Percentiles rank a stretch among this genome's conserved stretches.
Conservation (phyloP, 2,888 invertebrate species). For the Scaptomyza caliginosa region DNA sequence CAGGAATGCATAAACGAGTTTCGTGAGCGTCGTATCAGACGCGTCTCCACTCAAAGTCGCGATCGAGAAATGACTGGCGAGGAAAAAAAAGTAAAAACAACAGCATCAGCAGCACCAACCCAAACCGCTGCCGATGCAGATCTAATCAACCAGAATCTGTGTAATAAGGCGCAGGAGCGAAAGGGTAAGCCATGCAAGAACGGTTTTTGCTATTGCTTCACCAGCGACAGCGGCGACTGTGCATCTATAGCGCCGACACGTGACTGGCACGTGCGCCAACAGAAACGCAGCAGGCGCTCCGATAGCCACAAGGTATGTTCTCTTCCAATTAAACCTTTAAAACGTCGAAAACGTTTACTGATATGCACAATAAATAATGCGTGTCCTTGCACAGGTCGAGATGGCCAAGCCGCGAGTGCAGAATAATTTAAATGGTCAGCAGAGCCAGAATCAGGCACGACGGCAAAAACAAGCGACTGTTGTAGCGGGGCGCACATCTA, state of each 20-base stretch:
- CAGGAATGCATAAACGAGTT: slow-evolving; percentile 82
- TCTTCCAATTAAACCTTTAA: background rate
- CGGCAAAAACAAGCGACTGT: slow-evolving; percentile 29
- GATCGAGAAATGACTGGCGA: slow-evolving; percentile 50
- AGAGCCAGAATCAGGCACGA: slow-evolving; percentile 27
- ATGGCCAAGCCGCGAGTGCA: slow-evolving; percentile 5
- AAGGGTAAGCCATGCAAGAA: slow-evolving; percentile 82
- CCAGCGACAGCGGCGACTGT: slow-evolving; percentile 83
- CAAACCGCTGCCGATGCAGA: slow-evolving; percentile 64
- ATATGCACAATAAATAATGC: background rate
- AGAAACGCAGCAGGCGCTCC: slow-evolving; percentile 65
- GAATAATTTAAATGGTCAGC: slow-evolving; percentile 43
- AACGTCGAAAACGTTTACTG: background rate
- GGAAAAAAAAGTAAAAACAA: background rate
- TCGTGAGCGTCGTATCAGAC: slow-evolving; percentile 77
- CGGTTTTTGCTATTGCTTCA: slow-evolving; percentile 84
- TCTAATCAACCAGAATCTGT: slow-evolving; percentile 81
- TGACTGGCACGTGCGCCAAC: slow-evolving; percentile 64
- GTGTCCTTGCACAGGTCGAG: slow-evolving; percentile 2
- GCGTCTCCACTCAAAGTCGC: slow-evolving; percentile 70
- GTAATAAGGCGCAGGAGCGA: slow-evolving; percentile 81
- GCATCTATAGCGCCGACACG: slow-evolving; percentile 53
- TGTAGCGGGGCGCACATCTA: background rate
- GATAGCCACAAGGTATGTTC: slow-evolving; percentile 64
- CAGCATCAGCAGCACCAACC: background rate